Evolutionary conservation across 2,888 invertebrate genomes (phyloP).

Genomic region (Notodonta ziczac): DNA sequence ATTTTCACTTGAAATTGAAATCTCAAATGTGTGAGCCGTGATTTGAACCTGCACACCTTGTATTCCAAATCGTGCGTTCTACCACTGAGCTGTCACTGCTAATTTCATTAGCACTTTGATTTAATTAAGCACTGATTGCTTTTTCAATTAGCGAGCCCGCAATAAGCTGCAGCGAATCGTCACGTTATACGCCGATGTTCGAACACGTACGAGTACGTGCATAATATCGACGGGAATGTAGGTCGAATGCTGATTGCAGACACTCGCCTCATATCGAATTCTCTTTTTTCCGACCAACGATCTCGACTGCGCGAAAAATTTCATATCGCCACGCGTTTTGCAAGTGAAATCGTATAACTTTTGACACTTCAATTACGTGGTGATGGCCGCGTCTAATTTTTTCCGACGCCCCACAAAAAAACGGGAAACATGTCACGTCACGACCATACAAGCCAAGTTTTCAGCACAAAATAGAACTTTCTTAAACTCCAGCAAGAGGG

Average conservation of each 20-base stretch:
- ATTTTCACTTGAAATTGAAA: too few species aligned
- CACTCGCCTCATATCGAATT: slow-evolving; percentile 80
- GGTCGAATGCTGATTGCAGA: slow-evolving; percentile 80
- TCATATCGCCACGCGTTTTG: slow-evolving; percentile 81
- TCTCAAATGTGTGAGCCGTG: too few species aligned
- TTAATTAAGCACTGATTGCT: slow-evolving; percentile 35
- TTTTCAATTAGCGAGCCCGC: slow-evolving; percentile 41
- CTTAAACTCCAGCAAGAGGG: slow-evolving; percentile 54
- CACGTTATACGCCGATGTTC: slow-evolving; percentile 53
- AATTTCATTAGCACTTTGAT: not conserved
- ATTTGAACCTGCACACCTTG: too few species aligned
- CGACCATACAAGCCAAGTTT: slow-evolving; percentile 72
- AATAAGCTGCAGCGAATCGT: slow-evolving; percentile 42
- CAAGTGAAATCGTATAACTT: slow-evolving; percentile 85
- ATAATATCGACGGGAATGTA: slow-evolving; percentile 72
- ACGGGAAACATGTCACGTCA: slow-evolving; percentile 73
- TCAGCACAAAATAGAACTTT: slow-evolving; percentile 72
- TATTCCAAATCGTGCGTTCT: too few species aligned
- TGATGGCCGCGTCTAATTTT: slow-evolving; percentile 78
- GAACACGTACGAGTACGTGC: slow-evolving; percentile 53
- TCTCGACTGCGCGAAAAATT: slow-evolving; percentile 78
- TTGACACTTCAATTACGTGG: slow-evolving; percentile 84
- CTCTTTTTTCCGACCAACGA: slow-evolving; percentile 77
- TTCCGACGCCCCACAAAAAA: slow-evolving; percentile 52
- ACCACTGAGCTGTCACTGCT: too few species aligned